Base-by-base conservation (phyloP, 2,888 invertebrate genomes). In the Dermolepida albohirtum region DNA sequence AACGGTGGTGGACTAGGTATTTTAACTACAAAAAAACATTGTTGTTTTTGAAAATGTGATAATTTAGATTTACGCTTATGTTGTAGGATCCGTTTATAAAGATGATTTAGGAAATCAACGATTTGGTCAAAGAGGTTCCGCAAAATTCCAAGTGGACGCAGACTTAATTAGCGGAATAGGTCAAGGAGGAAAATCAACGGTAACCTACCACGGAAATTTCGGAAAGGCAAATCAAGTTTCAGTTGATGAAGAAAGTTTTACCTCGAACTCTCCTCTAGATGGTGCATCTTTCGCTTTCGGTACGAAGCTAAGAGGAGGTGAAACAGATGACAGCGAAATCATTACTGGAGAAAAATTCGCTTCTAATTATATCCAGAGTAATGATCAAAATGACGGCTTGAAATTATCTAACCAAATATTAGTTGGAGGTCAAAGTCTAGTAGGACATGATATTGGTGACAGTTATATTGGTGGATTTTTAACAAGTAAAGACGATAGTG, bases 241-340 rank as follows among this genome's bases (percentile, higher is more conserved):
- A 34, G 34, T 34, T 11, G 41, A 57, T 17, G 43, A 27, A 43
- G 40, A 14, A 8, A 22, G 43, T 22, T 57, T 43, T 43, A 43
- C 43, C 57, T 27, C 27, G 1, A 57, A 57, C n/a, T 43, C 57
- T 1, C 57, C 57, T 6, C n/a, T 57, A n/a, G 43, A 57, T 27
- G 43, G 12, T 17, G 57, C 57, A 5, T 57, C 57, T 1, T n/a
- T 43, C 7, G 57, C 17, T 27, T 57, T 57, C 43, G 57, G 57
- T 7, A 43, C 57, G 0, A 57, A 57, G 27, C 22, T 57, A 12
- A 27, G 57, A 27, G 57, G 57, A 57, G 17, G 16, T 16, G 29
- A 29, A 29, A n/a, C 12, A 12, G 51, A 12, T 5, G 51, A 29
- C 5, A n/a, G n/a, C 7, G 51, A 5, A 10, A n/a, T 34, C 6